Percentiles rank a stretch among this genome's conserved stretches.
Evolutionary conservation across 2,113 vertebrate genomes (phyloP).

Genomic region (Trinectes maculatus): DNA sequence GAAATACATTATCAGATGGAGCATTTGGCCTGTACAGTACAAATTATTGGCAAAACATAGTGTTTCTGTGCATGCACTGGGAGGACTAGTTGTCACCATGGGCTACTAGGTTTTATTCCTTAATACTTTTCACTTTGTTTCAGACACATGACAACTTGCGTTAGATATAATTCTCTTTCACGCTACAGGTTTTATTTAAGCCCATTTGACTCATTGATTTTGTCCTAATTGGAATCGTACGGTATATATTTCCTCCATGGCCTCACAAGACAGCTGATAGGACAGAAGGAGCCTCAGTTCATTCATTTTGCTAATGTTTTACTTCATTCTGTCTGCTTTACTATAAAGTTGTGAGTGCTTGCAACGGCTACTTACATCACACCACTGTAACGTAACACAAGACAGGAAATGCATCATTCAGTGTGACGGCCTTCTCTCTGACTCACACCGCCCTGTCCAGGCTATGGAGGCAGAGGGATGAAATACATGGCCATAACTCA

Average conservation of each 20-base stretch:
- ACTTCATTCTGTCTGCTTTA: background rate
- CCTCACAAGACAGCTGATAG: conserved; percentile 16
- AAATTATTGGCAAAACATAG: conserved; percentile 34
- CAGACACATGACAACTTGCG: conserved; percentile 33
- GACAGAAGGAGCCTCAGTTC: conserved; percentile 9
- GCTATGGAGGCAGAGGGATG: conserved; percentile 23
- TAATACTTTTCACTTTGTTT: conserved; percentile 42
- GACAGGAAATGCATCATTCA: conserved; percentile 44
- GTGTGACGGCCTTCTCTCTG: conserved; percentile 40
- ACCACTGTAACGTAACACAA: conserved; percentile 10
- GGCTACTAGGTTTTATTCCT: conserved; percentile 15
- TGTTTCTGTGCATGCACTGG: conserved; percentile 8
- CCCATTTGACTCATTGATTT: conserved; percentile 21
- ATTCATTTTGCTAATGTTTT: background rate
- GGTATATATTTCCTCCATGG: conserved; percentile 16
- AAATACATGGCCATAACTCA: conserved; percentile 54
- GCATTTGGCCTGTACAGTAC: conserved; percentile 52
- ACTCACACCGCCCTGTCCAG: conserved; percentile 26
- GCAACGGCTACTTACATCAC: background rate
- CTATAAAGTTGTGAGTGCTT: background rate
- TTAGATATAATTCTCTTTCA: conserved; percentile 24
- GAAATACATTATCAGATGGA: conserved; percentile 27
- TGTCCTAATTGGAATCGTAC: conserved; percentile 29
- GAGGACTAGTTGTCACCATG: background rate
- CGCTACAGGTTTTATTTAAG: conserved; percentile 2